Conservation (phyloP, 1,140 invertebrate genomes). For the Neocloeon triangulifer region DNA sequence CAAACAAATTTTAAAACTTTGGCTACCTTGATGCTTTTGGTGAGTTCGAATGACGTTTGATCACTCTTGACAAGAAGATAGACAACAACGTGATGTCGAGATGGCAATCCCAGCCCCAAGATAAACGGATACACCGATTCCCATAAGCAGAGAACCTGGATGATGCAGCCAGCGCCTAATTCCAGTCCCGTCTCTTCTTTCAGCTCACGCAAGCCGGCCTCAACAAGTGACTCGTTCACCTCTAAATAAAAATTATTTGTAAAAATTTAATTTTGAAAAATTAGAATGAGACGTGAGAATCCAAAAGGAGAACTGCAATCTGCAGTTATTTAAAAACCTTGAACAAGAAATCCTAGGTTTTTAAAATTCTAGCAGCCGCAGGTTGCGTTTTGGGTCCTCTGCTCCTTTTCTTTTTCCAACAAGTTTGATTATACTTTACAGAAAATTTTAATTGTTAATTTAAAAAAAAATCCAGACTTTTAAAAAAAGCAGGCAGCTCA, state of each 20-base stretch:
- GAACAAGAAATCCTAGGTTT: no score
- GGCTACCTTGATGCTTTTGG: constrained; percentile 6
- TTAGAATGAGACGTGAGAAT: background rate
- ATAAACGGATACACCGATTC: constrained; percentile 18
- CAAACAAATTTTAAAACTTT: no score
- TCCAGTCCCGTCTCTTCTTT: constrained; percentile 16
- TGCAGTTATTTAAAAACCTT: no score
- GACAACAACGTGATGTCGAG: constrained; percentile 17
- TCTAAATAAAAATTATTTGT: constrained; percentile 6
- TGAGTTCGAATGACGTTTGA: constrained; percentile 6
- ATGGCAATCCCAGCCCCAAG: constrained; percentile 14
- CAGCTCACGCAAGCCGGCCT: constrained; percentile 16
- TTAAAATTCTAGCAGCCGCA: no score
- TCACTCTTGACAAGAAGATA: constrained; percentile 10
- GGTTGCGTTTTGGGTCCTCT: no score
- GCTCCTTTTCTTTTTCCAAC: no score
- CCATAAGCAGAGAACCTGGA: constrained; percentile 15
- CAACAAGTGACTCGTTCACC: constrained; percentile 10
- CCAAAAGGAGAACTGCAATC: no score
- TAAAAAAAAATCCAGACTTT: no score
- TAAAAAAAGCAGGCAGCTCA: no score
- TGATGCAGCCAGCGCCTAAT: constrained; percentile 7
- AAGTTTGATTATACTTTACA: no score
- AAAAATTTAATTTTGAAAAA: constrained; percentile 1
- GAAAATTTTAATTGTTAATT: no score